phyloP scores from a whole-genome alignment of 64 coral and sea anemone species.

The Dendrophyllia cribrosa region DNA sequence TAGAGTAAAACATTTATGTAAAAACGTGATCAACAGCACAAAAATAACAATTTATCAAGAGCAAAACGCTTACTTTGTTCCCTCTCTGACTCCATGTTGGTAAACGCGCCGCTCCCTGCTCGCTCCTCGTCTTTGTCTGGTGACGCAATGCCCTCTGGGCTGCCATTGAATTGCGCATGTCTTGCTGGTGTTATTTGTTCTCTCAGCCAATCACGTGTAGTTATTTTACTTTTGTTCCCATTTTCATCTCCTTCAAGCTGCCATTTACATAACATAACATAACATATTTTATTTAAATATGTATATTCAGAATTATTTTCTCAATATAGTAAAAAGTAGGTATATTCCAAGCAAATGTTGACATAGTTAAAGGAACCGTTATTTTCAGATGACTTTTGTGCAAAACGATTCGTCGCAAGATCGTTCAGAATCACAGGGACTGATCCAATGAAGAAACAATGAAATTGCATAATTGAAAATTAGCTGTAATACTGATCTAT shows the following conservation, averaged over 20 bases:
- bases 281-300: neutral
- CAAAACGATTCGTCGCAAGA: no score
- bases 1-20: slow-evolving; percentile 54
- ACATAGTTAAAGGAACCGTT: no score
- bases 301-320: neutral
- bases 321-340: no score
- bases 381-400: no score
- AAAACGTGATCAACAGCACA: slow-evolving; percentile 40
- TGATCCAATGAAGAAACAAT: no score
- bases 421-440: no score
- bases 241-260: neutral
- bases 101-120: slow-evolving; percentile 53
- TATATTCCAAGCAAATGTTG: no score
- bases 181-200: neutral
- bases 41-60: slow-evolving; percentile 66
- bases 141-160: slow-evolving; percentile 38
- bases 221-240: slow-evolving; percentile 1
- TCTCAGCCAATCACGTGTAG: slow-evolving; percentile 29
- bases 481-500: no score
- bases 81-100: slow-evolving; percentile 75
- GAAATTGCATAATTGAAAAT: no score
- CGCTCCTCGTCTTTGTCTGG: slow-evolving; percentile 50
- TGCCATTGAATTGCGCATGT: slow-evolving; percentile 46
- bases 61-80: slow-evolving; percentile 65
- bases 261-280: no score